Evolutionary conservation across 2,888 invertebrate genomes (phyloP), one percentile per base, ranked within the genome.

Genomic region (Rhagonycha lutea): DNA sequence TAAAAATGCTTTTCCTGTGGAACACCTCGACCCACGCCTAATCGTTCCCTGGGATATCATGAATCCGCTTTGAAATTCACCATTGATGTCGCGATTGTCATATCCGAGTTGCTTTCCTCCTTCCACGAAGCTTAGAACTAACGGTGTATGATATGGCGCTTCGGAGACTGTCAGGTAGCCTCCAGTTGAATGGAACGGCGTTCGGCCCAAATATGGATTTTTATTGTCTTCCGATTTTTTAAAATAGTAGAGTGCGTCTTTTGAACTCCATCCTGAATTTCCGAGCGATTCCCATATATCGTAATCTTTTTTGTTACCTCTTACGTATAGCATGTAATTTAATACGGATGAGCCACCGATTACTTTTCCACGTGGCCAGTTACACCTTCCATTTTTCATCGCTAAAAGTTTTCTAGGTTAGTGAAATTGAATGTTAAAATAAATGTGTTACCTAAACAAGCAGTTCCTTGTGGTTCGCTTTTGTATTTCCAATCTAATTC

Each of bases 401-500:
- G 94, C 96, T 95, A 88, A 32, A 78, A 75, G 24, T 18, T 18
- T 23, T 23, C 7, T 63, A 63, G 14, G 8, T 63, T 23, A 63
- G 18, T 63, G 11, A 18, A 68, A 29, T 14, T 14, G 28, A 26
- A 11, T n/a, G n/a, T 3, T 18, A 14, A 18, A n/a, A 23, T 4
- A 62, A 18, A 18, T 62, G 18, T 62, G 10, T 62, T 89, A 95
- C 96, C 96, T 84, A 96, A 89, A 86, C 96, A 96, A 14, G 93
- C 91, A 5, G 91, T 93, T 62, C 93, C 93, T 83, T 95, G 94
- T 0, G 97, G 96, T 85, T 97, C 97, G 1, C 96, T 96, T 88
- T 97, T 97, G 86, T 96, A 97, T 84, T 95, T 93, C 97, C 97
- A 97, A 86, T 97, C 97, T 70, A 97, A 89, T 85, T 95, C 93